phyloP scores from a whole-genome alignment of 2,888 invertebrate species.

The Melieria crassipennis region DNA sequence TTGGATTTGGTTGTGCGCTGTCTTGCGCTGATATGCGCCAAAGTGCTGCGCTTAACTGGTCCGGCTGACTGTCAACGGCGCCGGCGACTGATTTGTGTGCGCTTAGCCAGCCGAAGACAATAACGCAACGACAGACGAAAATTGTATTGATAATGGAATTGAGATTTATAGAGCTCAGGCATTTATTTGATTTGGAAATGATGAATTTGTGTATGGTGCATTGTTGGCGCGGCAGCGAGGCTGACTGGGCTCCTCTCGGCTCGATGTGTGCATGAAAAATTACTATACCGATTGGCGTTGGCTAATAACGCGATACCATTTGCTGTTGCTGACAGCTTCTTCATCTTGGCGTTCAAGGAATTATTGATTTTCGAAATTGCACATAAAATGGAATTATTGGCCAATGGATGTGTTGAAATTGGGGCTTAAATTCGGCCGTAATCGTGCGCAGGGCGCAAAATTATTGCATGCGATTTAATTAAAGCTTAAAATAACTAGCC shows the following conservation, averaged over 20 bases:
- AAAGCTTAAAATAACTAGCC: too few relatives aligned
- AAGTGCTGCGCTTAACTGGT: background rate
- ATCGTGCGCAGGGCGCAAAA: too few relatives aligned
- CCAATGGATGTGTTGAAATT: too few relatives aligned
- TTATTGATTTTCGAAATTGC: background rate
- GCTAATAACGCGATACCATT: background rate
- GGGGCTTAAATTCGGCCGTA: too few relatives aligned
- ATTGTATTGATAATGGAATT: constrained; percentile 15
- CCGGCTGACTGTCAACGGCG: background rate
- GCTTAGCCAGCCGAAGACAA: background rate
- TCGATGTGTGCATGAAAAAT: background rate
- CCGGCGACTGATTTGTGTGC: background rate
- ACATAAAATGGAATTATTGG: background rate
- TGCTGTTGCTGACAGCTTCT: background rate
- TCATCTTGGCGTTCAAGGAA: background rate
- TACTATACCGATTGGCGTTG: too few relatives aligned
- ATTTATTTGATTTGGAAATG: constrained; percentile 15
- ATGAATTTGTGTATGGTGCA: constrained; percentile 4
- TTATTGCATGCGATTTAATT: too few relatives aligned
- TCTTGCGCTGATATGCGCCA: background rate
- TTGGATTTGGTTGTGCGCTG: background rate
- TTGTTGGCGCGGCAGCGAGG: background rate
- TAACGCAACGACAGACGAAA: background rate
- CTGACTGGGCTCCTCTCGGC: background rate
- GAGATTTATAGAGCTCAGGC: constrained; percentile 19